Percentiles rank a stretch among this genome's conserved stretches.
These are phyloP conservation scores for Drosophila siamana DNA, from an alignment of 2,888 invertebrate genomes.

Conservation along the genomic window DNA sequence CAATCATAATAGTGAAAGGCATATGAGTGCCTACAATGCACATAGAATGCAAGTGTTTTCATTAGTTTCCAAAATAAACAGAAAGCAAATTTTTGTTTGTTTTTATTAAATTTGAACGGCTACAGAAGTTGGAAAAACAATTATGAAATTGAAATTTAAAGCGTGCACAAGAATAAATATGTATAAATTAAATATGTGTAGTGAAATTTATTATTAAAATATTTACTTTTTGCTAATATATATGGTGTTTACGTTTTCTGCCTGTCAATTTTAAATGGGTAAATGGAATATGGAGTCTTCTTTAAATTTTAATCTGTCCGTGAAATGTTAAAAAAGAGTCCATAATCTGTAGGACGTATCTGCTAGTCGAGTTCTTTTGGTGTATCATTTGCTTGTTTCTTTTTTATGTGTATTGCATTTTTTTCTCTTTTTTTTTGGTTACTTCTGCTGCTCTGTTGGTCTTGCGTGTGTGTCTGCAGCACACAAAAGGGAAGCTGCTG, in stretches of 20 bases:
- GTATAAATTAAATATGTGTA: too few relatives aligned
- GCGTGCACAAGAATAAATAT: too few relatives aligned
- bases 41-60: background rate
- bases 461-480: conserved; percentile 33
- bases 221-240: too few relatives aligned
- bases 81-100: background rate
- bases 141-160: background rate
- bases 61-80: background rate
- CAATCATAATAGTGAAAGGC: background rate
- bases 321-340: background rate
- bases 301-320: background rate
- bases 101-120: background rate
- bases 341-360: background rate
- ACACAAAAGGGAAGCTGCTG: conserved; percentile 60
- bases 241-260: too few relatives aligned
- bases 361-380: background rate
- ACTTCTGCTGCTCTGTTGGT: conserved; percentile 28
- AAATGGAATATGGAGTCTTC: background rate
- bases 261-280: background rate
- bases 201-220: too few relatives aligned
- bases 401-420: conserved; percentile 19
- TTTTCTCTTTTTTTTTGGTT: conserved; percentile 47
- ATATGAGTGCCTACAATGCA: conserved; percentile 3
- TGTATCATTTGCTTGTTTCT: background rate
- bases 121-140: background rate